Evolutionary conservation across 2,888 invertebrate species (phyloP), one percentile per base, ranked within the genome.

Genomic region (Blastobasis adustella): DNA sequence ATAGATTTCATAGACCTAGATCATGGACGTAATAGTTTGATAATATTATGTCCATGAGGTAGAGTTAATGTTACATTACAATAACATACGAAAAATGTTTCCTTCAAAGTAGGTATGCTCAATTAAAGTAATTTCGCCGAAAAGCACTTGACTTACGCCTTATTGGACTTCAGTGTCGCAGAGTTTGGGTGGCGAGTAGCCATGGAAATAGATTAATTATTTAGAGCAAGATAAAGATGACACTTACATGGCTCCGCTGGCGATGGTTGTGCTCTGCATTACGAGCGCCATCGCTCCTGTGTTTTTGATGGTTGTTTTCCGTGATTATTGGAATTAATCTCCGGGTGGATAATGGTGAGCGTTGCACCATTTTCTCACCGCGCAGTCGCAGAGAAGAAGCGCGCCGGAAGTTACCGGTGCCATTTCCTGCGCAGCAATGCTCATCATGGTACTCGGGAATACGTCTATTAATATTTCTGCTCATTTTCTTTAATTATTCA

Each of bases 331-430:
- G 90, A 72, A 91, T 90, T 76, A 85, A 79, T 83, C 75, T 88
- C 75, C 81, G 85, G 66, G 81, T 85, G 76, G 79, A 78, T 72
- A 85, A 76, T 69, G 87, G 89, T 71, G 90, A 89, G 58, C 88
- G 87, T 68, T 85, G 88, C 82, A 86, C 80, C 83, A 88, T 88
- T 79, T 89, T 86, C 82, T 91, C 91, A 69, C 91, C 92, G 79
- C 92, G 92, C 90, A 93, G 73, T 71, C 93, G 92, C 90, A 93
- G 76, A 76, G 93, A 92, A 53, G 89, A 87, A 64, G 92, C 90
- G 73, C 93, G 92, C 58, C 91, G 90, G 76, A 93, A 90, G 69
- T 84, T 78, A 69, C 89, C 76, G 73, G 82, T 79, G 84, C 81
- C 76, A 82, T 86, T 84, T 73, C 82, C 83, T 76, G 87, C 79